Conservation (phyloP, 2,888 invertebrate species). For the Limenitis camilla region DNA sequence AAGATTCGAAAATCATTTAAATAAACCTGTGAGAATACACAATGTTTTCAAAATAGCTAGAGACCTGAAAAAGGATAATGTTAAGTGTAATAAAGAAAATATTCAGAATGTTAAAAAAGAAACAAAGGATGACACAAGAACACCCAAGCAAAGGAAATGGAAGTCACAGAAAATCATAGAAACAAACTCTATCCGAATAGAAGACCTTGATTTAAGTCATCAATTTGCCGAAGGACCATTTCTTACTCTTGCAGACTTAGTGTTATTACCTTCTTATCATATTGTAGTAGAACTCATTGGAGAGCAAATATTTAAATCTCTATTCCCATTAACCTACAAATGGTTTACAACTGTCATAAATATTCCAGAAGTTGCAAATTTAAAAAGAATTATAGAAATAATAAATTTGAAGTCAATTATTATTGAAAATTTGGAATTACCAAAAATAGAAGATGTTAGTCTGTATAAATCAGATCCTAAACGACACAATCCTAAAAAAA, state of each 20-base stretch:
- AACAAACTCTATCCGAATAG: conserved; percentile 61
- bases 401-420: conserved; percentile 24
- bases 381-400: conserved; percentile 27
- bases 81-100: conserved; percentile 19
- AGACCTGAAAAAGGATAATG: conserved; percentile 59
- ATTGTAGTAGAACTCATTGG: conserved; percentile 72
- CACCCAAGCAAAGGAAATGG: conserved; percentile 63
- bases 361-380: conserved; percentile 29
- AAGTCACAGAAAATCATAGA: conserved; percentile 57
- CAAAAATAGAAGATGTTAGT: conserved; percentile 75
- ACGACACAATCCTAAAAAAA: conserved; percentile 82
- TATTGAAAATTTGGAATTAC: conserved; percentile 45
- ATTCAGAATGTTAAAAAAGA: conserved; percentile 16
- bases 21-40: conserved; percentile 87
- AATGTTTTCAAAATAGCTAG: conserved; percentile 86
- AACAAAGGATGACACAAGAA: conserved; percentile 33
- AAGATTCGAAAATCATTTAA: conserved; percentile 88
- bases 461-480: conserved; percentile 86
- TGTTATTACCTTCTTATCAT: conserved; percentile 82
- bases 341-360: conserved; percentile 74
- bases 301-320: conserved; percentile 36
- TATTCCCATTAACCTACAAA: conserved; percentile 76
- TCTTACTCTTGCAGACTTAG: conserved; percentile 87
- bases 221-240: conserved; percentile 87
- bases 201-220: conserved; percentile 76